These are phyloP conservation scores for Helicoverpa assulta DNA, from an alignment of 2,888 invertebrate genomes.

Conservation along the genomic window DNA sequence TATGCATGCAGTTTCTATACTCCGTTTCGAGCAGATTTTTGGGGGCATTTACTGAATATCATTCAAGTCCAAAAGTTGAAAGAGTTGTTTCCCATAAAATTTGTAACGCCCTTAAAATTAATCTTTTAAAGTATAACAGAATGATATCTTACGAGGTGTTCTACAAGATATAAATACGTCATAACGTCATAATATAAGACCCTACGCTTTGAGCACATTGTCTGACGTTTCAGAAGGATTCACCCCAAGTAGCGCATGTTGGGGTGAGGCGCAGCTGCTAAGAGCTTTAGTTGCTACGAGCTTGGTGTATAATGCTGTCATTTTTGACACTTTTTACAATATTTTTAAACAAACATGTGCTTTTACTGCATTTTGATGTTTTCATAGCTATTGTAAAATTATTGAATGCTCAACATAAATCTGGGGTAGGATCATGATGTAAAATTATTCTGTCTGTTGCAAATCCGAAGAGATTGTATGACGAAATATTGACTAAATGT, in stretches of 20 bases:
- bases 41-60: too few relatives aligned
- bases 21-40: too few relatives aligned
- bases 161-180: background rate
- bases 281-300: conserved; percentile 10
- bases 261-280: conserved; percentile 42
- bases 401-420: too few relatives aligned
- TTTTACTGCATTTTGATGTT: too few relatives aligned
- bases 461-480: background rate
- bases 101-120: too few relatives aligned
- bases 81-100: too few relatives aligned
- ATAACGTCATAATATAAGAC: background rate
- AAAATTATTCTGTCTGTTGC: background rate
- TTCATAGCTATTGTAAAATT: too few relatives aligned
- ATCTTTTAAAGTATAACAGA: background rate
- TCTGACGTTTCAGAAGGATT: conserved; percentile 12
- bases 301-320: background rate
- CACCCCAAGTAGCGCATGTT: background rate
- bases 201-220: conserved; percentile 8
- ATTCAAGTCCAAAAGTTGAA: too few relatives aligned
- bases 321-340: background rate
- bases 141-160: background rate
- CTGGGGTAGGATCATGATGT: too few relatives aligned
- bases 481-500: background rate
- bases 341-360: background rate
- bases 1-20: too few relatives aligned